Base-by-base conservation (phyloP, 1,140 invertebrate species). In the Agraylea sexmaculata region DNA sequence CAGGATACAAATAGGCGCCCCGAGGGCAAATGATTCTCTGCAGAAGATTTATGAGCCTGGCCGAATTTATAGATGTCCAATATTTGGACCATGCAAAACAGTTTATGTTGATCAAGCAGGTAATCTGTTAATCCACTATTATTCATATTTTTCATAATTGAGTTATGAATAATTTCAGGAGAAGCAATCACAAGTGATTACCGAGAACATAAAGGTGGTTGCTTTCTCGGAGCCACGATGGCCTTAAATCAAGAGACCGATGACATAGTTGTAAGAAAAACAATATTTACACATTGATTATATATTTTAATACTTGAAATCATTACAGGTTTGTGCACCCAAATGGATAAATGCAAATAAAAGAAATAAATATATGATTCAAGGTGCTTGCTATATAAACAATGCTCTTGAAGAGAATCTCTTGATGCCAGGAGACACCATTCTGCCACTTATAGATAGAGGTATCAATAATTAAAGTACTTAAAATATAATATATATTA, bases 141-240 rank as follows among this genome's bases (percentile, higher is more conserved):
- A 29, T 2, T 11, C 17, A 22, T 19, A 20, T 27, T 15, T 18
- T 6, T 13, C 15, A 16, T 7, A 12, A 27, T 27, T 27, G 16
- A 6, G 1, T 19, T 33, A 32, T 30, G 8, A 19, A 12, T 23
- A 11, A 20, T 2, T 40, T 4, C 15, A 43, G 32, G 32, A 23
- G 8, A 40, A 19, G 25, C 34, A 39, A 5, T 19, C 7, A 42
- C 19, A 12, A 16, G 13, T 6, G 35, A 39, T 7, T 51, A 49
- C 25, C 20, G 16, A 15, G 46, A 53, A 7, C 15, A 25, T 27
- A 51, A 40, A 44, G 40, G 47, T 34, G 33, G 44, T 12, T 35
- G 48, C 7, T 55, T 51, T 53, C 43, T 53, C n/a, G 54, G 53
- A 7, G 53, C 43, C 12, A 20, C 47, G 4, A 52, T 55, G 50